Conservation (phyloP, 2,113 vertebrate species). For the Eudyptes chrysolophus region DNA sequence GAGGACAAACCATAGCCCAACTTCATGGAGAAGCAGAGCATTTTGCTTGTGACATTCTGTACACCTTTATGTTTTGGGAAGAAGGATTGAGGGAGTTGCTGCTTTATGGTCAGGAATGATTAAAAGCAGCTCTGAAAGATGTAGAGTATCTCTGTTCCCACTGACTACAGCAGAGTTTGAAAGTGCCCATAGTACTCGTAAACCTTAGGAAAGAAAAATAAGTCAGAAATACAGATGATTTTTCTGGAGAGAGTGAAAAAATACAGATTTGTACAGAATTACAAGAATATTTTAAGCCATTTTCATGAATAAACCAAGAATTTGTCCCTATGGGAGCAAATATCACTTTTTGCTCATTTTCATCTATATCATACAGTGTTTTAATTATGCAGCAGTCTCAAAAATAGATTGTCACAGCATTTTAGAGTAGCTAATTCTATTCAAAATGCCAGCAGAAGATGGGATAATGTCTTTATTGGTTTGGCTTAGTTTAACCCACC, state of each 20-base stretch:
- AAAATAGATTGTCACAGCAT: constrained; percentile 24
- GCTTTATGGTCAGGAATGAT: not conserved
- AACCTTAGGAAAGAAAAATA: not conserved
- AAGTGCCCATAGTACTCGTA: not conserved
- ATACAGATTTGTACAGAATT: not conserved
- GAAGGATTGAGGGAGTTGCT: not conserved
- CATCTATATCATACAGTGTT: not conserved
- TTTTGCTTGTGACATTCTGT: not conserved
- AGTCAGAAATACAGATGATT: not conserved
- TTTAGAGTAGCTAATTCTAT: not conserved
- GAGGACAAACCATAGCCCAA: not conserved
- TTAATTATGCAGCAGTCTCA: constrained; percentile 44
- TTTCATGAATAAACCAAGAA: constrained; percentile 11
- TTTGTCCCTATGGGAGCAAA: not conserved
- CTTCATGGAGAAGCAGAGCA: not conserved
- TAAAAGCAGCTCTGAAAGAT: not conserved
- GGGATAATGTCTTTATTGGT: not conserved
- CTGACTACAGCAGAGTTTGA: not conserved
- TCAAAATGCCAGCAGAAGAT: not conserved
- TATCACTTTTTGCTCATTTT: not conserved
- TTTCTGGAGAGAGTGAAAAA: not conserved
- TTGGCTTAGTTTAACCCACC: not conserved
- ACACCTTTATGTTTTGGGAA: not conserved
- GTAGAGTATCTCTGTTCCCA: not conserved
- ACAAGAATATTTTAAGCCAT: not conserved